Percentiles rank a stretch among this genome's conserved stretches.
phyloP scores from a whole-genome alignment of 2,888 invertebrate species.

The Melinaea menophilus region DNA sequence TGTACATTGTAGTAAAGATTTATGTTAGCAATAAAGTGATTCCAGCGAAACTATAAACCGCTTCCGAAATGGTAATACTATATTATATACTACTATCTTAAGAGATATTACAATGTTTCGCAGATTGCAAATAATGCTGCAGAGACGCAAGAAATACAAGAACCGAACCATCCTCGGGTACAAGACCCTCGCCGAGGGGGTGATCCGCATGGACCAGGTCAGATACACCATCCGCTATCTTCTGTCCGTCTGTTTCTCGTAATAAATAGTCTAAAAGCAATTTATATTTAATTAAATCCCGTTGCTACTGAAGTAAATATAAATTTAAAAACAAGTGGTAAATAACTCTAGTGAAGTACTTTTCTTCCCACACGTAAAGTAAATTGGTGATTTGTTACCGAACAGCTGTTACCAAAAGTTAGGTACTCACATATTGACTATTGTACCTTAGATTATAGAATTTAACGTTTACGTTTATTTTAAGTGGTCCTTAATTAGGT shows the following conservation, averaged over 20 bases:
- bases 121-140: conserved; percentile 94
- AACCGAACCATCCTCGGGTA: conserved; percentile 98
- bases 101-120: conserved; percentile 24
- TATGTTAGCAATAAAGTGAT: too few relatives aligned
- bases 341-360: conserved; percentile 25
- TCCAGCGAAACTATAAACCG: too few relatives aligned
- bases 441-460: too few relatives aligned
- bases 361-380: conserved; percentile 23
- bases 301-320: neutral
- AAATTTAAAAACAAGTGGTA: conserved; percentile 20
- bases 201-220: conserved; percentile 97
- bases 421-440: too few relatives aligned
- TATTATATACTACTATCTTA: neutral
- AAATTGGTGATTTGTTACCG: conserved; percentile 17
- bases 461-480: too few relatives aligned
- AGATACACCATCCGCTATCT: neutral
- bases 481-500: too few relatives aligned
- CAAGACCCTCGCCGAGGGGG: conserved; percentile 97
- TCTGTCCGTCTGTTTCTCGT: too few relatives aligned
- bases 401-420: conserved; percentile 9
- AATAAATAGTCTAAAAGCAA: too few relatives aligned
- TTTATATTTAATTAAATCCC: too few relatives aligned
- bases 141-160: conserved; percentile 98
- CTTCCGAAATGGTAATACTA: too few relatives aligned
- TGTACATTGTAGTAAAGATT: neutral